These are phyloP conservation scores for Chrysomela aeneicollis DNA, from an alignment of 2,888 invertebrate genomes.

Conservation along the genomic window DNA sequence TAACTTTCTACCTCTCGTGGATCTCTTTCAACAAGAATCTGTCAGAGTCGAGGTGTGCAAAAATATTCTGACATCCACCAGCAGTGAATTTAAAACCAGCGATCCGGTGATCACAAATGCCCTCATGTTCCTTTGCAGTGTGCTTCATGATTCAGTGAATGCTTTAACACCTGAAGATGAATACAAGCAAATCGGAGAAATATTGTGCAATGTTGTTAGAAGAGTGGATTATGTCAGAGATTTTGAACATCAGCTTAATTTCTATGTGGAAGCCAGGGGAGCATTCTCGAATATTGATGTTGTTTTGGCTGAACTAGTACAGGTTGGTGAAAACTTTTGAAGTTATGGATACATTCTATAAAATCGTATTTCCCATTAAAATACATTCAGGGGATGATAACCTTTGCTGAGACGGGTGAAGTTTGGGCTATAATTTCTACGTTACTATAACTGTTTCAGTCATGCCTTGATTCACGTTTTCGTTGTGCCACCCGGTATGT, in stretches of 20 bases:
- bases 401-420: no score
- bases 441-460: no score
- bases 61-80: conserved; percentile 72
- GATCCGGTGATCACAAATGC: conserved; percentile 90
- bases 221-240: conserved; percentile 85
- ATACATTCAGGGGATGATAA: no score
- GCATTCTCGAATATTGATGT: conserved; percentile 90
- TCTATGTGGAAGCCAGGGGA: conserved; percentile 92
- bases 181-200: conserved; percentile 81
- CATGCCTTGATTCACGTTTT: no score
- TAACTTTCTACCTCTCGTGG: conserved; percentile 88
- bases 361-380: no score
- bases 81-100: conserved; percentile 63
- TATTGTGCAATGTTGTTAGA: conserved; percentile 82
- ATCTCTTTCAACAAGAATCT: conserved; percentile 86
- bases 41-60: conserved; percentile 86
- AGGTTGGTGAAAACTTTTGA: conserved; percentile 65
- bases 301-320: conserved; percentile 85
- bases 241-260: conserved; percentile 89
- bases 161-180: conserved; percentile 94
- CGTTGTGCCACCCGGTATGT: no score
- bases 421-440: no score
- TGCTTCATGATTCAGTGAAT: conserved; percentile 92
- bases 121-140: conserved; percentile 86
- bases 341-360: not conserved